Evolutionary conservation across 2,888 invertebrate genomes (phyloP).

Genomic region (Polydesmus complanatus): DNA sequence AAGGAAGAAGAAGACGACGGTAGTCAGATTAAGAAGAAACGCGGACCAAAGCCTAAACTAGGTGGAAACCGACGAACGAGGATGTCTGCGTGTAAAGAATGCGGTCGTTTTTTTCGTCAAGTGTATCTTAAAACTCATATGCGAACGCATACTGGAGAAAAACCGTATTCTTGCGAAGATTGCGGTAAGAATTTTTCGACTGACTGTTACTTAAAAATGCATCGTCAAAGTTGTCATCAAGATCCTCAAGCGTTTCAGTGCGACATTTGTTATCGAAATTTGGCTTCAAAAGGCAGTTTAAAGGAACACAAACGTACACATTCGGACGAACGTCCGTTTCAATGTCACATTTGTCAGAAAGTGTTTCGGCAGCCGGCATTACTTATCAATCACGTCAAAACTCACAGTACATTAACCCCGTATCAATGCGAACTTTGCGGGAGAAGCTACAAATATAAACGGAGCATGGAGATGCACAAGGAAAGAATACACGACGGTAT

Average conservation of each 20-base stretch:
- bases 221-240: constrained; percentile 18
- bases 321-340: constrained; percentile 11
- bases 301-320: constrained; percentile 11
- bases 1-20: background rate
- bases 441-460: constrained; percentile 2
- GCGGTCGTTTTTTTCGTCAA: constrained; percentile 4
- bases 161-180: constrained; percentile 1
- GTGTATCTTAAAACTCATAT: constrained; percentile 8
- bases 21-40: background rate
- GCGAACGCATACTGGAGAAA: constrained; percentile 8
- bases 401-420: background rate
- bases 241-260: constrained; percentile 11
- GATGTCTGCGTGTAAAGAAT: background rate
- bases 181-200: constrained; percentile 6
- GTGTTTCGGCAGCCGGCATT: constrained; percentile 9
- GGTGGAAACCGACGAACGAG: background rate
- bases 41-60: background rate
- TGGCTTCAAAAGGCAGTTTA: constrained; percentile 8
- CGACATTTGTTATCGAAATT: constrained; percentile 7
- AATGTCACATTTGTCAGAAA: constrained; percentile 4
- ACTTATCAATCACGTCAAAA: constrained; percentile 5
- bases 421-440: constrained; percentile 8
- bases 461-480: constrained; percentile 5
- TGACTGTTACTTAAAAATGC: constrained; percentile 17
- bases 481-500: constrained; percentile 12